A percentile compares a stretch with the other conserved stretches of the same genome.
phyloP scores from a whole-genome alignment of 2,113 vertebrate genomes.

The Mirza zaza region DNA sequence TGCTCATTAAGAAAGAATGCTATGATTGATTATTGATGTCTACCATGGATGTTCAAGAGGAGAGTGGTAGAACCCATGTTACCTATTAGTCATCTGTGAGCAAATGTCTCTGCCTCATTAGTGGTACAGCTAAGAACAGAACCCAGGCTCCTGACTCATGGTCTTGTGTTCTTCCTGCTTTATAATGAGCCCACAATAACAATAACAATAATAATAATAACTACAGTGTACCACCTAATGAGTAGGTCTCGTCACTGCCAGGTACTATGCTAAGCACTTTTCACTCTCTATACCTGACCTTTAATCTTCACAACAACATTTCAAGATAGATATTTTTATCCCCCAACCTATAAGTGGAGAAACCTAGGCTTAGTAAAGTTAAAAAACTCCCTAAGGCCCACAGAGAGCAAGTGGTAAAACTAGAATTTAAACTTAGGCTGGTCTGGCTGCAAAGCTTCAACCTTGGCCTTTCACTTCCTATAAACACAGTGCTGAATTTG shows the following conservation, averaged over 20 bases:
- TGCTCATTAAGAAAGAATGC: conserved; percentile 34
- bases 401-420: conserved; percentile 4
- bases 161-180: background rate
- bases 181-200: background rate
- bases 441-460: background rate
- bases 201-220: background rate
- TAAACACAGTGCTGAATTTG: background rate
- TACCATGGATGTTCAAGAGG: background rate
- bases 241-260: background rate
- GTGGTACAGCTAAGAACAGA: conserved; percentile 1
- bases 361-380: background rate
- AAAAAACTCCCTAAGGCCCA: background rate
- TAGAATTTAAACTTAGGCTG: conserved; percentile 41
- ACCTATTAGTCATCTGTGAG: background rate
- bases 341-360: background rate
- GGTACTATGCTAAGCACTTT: background rate
- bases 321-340: background rate
- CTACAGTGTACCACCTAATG: background rate
- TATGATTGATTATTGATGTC: conserved; percentile 33
- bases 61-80: background rate
- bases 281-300: background rate
- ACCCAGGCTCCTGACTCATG: background rate
- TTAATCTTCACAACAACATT: background rate
- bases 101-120: conserved; percentile 21
- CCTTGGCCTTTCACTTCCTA: background rate